These are phyloP conservation scores for Malurus leucopterus DNA, from an alignment of 2,797 vertebrate species.

Conservation along the genomic window DNA sequence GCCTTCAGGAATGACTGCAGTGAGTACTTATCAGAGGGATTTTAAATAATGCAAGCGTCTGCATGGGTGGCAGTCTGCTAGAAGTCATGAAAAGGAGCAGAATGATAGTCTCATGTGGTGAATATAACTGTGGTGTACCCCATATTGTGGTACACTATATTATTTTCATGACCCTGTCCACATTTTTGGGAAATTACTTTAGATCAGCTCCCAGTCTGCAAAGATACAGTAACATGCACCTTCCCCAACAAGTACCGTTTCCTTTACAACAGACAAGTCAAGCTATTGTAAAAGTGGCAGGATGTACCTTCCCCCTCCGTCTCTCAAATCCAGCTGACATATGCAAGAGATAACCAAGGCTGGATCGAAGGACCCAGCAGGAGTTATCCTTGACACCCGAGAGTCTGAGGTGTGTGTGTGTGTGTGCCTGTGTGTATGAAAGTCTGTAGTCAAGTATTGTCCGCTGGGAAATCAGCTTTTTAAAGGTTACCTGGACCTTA, in stretches of 20 bases:
- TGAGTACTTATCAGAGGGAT: background rate
- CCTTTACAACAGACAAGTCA: background rate
- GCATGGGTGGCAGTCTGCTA: background rate
- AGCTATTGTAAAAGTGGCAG: background rate
- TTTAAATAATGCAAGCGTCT: background rate
- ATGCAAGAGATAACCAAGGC: no score
- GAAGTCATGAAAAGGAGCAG: background rate
- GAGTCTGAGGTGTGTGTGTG: background rate
- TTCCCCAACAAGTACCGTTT: background rate
- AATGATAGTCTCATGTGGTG: background rate
- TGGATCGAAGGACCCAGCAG: no score
- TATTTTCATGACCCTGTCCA: background rate
- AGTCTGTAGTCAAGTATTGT: background rate
- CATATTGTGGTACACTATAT: background rate
- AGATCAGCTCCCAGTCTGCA: background rate
- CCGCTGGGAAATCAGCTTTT: background rate
- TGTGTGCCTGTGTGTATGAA: no score
- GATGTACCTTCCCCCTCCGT: no score
- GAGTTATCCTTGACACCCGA: no score
- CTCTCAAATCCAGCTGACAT: no score
- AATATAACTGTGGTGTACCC: background rate
- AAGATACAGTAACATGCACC: background rate
- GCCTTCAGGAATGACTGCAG: background rate
- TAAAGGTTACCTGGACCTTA: background rate
- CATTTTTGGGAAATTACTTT: background rate